phyloP scores from a whole-genome alignment of 2,113 vertebrate genomes.

The Ramphastos sulfuratus region DNA sequence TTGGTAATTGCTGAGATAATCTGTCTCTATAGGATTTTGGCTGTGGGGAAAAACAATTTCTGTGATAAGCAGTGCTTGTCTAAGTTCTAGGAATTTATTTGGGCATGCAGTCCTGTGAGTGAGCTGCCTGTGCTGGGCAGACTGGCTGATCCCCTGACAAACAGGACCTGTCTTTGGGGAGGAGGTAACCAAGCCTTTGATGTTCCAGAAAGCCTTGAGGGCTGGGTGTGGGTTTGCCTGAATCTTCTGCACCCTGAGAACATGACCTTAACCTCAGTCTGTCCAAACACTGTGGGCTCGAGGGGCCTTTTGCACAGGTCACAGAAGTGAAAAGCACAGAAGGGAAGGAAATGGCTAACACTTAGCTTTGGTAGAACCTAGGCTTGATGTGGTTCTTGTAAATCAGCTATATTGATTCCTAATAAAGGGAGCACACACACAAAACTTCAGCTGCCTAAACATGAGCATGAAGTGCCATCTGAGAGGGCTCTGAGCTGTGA shows the following conservation, averaged over 20 bases:
- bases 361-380: neutral
- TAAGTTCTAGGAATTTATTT: neutral
- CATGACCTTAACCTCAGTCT: neutral
- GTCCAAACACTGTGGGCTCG: neutral
- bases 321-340: neutral
- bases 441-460: neutral
- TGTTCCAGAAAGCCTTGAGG: neutral
- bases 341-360: neutral
- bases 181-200: neutral
- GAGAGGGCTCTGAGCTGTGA: neutral
- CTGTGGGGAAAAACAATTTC: neutral
- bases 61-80: accelerated
- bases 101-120: neutral
- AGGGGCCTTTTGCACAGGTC: neutral
- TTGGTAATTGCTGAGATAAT: neutral
- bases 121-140: neutral
- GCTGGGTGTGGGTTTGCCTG: neutral
- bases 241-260: neutral
- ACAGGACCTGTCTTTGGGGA: neutral
- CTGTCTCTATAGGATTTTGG: neutral
- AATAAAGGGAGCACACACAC: neutral
- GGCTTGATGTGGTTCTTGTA: neutral
- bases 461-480: accelerated
- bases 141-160: neutral
- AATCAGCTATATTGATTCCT: neutral